These are phyloP conservation scores for Camptogramma bilineatum DNA, from an alignment of 2,888 invertebrate genomes.

Conservation along the genomic window DNA sequence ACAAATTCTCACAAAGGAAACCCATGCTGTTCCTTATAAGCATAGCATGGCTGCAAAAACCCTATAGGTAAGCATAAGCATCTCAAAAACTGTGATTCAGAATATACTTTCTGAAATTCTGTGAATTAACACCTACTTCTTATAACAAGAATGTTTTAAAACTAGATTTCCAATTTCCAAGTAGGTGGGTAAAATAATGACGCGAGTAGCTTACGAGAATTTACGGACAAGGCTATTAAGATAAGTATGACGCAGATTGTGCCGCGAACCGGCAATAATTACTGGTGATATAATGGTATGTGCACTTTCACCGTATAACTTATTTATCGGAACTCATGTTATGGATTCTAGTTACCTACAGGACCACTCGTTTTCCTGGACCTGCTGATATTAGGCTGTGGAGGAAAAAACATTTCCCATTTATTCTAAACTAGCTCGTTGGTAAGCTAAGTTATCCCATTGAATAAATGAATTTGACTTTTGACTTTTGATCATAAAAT, in stretches of 20 bases:
- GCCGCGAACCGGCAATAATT: conserved; percentile 7
- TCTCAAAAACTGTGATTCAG: background rate
- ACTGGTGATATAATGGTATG: conserved; percentile 2
- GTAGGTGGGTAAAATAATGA: background rate
- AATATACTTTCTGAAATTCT: background rate
- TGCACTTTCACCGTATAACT: conserved; percentile 11
- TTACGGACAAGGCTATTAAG: conserved; percentile 4
- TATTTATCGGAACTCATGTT: background rate
- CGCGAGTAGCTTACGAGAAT: background rate
- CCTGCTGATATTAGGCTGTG: no score
- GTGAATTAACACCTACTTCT: background rate
- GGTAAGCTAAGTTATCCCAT: no score
- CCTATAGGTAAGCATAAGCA: background rate
- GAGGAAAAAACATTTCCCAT: no score
- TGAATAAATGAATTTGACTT: no score
- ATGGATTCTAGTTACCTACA: background rate
- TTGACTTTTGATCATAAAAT: no score
- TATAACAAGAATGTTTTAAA: background rate
- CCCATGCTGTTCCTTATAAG: background rate
- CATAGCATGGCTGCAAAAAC: background rate
- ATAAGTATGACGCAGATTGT: conserved; percentile 15
- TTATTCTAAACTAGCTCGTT: no score
- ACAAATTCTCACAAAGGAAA: background rate
- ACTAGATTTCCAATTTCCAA: conserved; percentile 2
- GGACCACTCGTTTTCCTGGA: background rate